Base-by-base conservation (phyloP, 2,113 vertebrate genomes). In the Furnarius figulus region DNA sequence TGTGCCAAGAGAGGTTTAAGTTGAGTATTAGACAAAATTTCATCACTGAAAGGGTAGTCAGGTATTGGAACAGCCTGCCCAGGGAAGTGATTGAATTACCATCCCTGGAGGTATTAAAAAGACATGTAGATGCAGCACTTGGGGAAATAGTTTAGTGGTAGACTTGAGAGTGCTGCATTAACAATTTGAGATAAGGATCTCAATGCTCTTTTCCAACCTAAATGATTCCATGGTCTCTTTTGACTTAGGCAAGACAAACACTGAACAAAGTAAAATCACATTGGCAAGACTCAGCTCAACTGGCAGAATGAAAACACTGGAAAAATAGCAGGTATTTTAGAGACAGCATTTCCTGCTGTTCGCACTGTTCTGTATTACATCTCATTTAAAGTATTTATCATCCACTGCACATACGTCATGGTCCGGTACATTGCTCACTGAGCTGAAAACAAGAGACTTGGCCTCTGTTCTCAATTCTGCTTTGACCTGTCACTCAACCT, bases 401-500 rank as follows among this genome's bases (percentile, higher is more conserved):
- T 78, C 80, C 81, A 44, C 76, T 74, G 65, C 86, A 90, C 73
- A 75, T 20, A 80, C 0, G 2, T 75, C 84, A 75, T 4, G 73
- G 86, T 47, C 74, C 0, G 0, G 39, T 75, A 74, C 52, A 42
- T 68, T 89, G 77, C 87, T 85, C 91, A 87, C 80, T 82, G 58
- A 89, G 66, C 61, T 85, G 87, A 65, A 88, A 94, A 84, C 30
- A 87, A 67, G 27, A 72, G 86, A 72, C 65, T 86, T 93, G 76
- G 89, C 30, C 73, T 89, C 73, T 82, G 20, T n/a, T 96, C 39
- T 70, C 0, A 0, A 39, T 66, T 93, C 80, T 89, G 47, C 86
- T 90, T 93, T 82, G 89, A 85, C 84, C 80, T 78, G 61, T 61
- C 77, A 75, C 87, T 87, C 81, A 80, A 82, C 70, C 62, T 92